phyloP scores from a whole-genome alignment of 2,888 invertebrate species.

The Geophilus truncorum region DNA sequence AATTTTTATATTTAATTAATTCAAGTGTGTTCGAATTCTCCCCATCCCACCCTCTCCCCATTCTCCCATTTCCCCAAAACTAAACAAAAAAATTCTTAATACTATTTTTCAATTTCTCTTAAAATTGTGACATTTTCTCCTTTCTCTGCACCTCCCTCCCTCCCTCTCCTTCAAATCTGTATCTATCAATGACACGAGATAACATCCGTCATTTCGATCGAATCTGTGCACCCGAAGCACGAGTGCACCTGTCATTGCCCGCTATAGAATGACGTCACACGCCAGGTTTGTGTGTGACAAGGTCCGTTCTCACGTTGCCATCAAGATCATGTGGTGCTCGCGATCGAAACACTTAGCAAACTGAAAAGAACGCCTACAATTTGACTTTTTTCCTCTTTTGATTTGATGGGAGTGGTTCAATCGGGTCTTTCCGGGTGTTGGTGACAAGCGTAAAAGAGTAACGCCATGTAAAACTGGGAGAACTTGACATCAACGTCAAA shows the following conservation, averaged over 20 bases:
- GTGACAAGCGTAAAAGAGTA: neutral
- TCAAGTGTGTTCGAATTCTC: too few species aligned
- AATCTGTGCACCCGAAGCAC: neutral
- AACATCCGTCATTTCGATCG: neutral
- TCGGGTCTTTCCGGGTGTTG: neutral
- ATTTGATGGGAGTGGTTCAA: neutral
- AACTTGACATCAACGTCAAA: neutral
- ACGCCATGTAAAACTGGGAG: neutral
- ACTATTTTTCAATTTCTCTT: too few species aligned
- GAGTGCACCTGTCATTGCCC: neutral
- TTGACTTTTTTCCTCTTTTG: slow-evolving; percentile 1
- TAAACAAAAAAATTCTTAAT: too few species aligned
- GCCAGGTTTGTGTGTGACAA: neutral
- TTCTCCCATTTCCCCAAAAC: too few species aligned
- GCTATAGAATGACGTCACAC: neutral
- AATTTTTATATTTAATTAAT: too few species aligned
- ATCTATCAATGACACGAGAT: neutral
- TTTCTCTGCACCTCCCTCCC: too few species aligned
- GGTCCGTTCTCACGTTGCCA: neutral
- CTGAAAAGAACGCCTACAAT: neutral
- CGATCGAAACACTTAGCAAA: neutral
- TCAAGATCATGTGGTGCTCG: neutral
- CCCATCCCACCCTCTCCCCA: too few species aligned
- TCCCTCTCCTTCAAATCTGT: too few species aligned
- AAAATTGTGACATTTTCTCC: too few species aligned